Evolutionary conservation across 2,113 vertebrate species (phyloP).

Genomic region (Dolichallabes microphthalmus): DNA sequence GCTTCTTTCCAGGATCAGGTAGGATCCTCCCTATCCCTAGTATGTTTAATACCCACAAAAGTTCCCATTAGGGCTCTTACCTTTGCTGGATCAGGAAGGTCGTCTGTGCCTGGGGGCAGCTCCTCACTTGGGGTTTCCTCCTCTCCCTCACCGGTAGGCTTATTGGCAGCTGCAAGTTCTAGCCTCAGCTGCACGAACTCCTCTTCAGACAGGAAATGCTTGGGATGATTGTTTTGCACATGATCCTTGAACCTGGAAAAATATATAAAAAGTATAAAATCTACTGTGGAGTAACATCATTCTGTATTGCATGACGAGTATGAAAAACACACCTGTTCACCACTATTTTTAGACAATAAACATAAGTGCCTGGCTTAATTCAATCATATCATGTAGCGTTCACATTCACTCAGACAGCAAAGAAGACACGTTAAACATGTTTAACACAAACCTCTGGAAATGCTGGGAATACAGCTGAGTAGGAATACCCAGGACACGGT

Average conservation of each 20-base stretch:
- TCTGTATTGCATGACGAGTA: background rate
- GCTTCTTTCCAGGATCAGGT: slow-evolving; percentile 64
- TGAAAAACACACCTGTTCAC: background rate
- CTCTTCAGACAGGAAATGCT: slow-evolving; percentile 86
- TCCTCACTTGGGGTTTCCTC: slow-evolving; percentile 77
- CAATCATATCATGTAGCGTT: background rate
- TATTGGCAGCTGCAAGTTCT: slow-evolving; percentile 85
- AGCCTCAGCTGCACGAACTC: slow-evolving; percentile 90
- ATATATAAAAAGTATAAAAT: background rate
- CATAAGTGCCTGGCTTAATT: background rate
- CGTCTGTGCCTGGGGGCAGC: slow-evolving; percentile 85
- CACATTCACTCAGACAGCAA: background rate
- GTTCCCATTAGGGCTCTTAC: slow-evolving; percentile 59
- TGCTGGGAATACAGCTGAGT: slow-evolving; percentile 96
- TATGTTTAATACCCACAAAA: slow-evolving; percentile 37
- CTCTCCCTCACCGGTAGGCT: slow-evolving; percentile 68
- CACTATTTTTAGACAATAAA: background rate
- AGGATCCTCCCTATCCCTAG: slow-evolving; percentile 58
- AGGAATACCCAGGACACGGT: slow-evolving; percentile 92
- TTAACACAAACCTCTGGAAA: slow-evolving; percentile 84
- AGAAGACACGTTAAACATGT: background rate
- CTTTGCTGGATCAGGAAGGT: slow-evolving; percentile 93
- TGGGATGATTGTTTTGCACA: slow-evolving; percentile 90
- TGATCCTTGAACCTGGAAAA: slow-evolving; percentile 91
- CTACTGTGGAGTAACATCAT: background rate